Evolutionary conservation across 2,797 vertebrate species (phyloP).

Genomic region (Acanthurus lineatus): DNA sequence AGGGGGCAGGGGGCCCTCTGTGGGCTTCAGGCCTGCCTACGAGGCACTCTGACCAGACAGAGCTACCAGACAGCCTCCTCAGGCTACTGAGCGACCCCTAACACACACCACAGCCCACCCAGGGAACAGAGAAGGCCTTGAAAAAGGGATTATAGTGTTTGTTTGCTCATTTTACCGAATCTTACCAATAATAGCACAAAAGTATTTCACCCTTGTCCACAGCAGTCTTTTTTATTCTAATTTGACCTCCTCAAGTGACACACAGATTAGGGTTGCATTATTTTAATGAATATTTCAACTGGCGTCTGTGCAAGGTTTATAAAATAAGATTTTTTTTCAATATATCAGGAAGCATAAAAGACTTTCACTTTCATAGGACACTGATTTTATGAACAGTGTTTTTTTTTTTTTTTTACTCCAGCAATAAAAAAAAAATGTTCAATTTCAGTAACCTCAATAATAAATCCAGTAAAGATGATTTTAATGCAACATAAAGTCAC

Average conservation of each 20-base stretch:
- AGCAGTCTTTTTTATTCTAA: slow-evolving; percentile 2
- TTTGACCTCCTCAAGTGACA: slow-evolving; percentile 12
- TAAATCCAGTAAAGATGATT: slow-evolving; percentile 58
- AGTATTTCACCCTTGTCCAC: not conserved
- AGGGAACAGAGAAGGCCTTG: not conserved
- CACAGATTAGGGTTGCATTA: slow-evolving; percentile 5
- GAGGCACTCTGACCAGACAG: slow-evolving; percentile 64
- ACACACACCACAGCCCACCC: slow-evolving; percentile 18
- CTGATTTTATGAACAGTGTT: slow-evolving; percentile 28
- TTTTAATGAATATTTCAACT: slow-evolving; percentile 15
- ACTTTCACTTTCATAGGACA: not conserved
- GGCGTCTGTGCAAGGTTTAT: not conserved
- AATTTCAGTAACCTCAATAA: slow-evolving; percentile 39
- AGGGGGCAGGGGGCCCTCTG: slow-evolving; percentile 43
- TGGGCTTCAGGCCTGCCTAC: slow-evolving; percentile 61
- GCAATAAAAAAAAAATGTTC: slow-evolving; percentile 57
- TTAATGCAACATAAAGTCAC: slow-evolving; percentile 59
- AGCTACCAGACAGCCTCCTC: slow-evolving; percentile 64
- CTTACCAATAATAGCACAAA: not conserved
- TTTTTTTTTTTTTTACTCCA: slow-evolving; percentile 13
- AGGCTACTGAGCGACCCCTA: slow-evolving; percentile 40
- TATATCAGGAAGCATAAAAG: slow-evolving; percentile 9
- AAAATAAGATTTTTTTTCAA: not conserved
- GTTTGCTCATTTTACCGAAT: not conserved
- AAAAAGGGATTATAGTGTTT: not conserved